phyloP scores from a whole-genome alignment of 2,797 vertebrate genomes.

The Pangasius sanitwongsei region DNA sequence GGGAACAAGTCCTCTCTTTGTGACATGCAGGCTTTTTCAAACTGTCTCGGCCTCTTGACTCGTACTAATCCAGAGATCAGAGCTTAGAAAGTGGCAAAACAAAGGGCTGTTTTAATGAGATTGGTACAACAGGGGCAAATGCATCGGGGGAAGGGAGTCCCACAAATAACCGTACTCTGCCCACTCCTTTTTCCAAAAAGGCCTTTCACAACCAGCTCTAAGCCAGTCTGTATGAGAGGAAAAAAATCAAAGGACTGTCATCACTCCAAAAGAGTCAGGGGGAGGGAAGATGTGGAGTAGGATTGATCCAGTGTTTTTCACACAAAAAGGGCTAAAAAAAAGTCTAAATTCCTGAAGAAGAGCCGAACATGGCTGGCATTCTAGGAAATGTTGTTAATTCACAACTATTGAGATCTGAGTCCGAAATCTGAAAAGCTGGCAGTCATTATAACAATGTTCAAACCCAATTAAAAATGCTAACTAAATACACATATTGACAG shows the following conservation, averaged over 20 bases:
- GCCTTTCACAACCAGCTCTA: slow-evolving; percentile 79
- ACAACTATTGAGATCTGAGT: slow-evolving; percentile 25
- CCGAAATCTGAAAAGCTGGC: slow-evolving; percentile 20
- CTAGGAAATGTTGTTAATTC: slow-evolving; percentile 51
- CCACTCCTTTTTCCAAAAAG: slow-evolving; percentile 70
- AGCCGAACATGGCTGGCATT: slow-evolving; percentile 59
- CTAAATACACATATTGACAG: slow-evolving; percentile 14
- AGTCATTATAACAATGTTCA: slow-evolving; percentile 9
- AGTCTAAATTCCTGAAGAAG: slow-evolving; percentile 59
- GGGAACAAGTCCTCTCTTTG: slow-evolving; percentile 80
- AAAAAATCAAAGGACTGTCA: slow-evolving; percentile 73
- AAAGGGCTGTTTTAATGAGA: slow-evolving; percentile 84
- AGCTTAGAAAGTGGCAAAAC: slow-evolving; percentile 85
- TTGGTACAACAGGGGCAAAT: slow-evolving; percentile 79
- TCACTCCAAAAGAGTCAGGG: slow-evolving; percentile 72
- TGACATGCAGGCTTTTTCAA: slow-evolving; percentile 79
- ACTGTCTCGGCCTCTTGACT: slow-evolving; percentile 84
- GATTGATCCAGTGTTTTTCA: slow-evolving; percentile 69
- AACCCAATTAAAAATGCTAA: slow-evolving; percentile 28
- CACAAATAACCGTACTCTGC: slow-evolving; percentile 71
- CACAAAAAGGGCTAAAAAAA: slow-evolving; percentile 60
- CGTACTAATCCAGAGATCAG: slow-evolving; percentile 84
- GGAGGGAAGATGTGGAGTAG: slow-evolving; percentile 65
- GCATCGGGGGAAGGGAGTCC: slow-evolving; percentile 59
- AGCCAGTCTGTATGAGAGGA: slow-evolving; percentile 73